phyloP scores from a whole-genome alignment of 64 coral and sea anemone genomes.

The Orbicella faveolata region DNA sequence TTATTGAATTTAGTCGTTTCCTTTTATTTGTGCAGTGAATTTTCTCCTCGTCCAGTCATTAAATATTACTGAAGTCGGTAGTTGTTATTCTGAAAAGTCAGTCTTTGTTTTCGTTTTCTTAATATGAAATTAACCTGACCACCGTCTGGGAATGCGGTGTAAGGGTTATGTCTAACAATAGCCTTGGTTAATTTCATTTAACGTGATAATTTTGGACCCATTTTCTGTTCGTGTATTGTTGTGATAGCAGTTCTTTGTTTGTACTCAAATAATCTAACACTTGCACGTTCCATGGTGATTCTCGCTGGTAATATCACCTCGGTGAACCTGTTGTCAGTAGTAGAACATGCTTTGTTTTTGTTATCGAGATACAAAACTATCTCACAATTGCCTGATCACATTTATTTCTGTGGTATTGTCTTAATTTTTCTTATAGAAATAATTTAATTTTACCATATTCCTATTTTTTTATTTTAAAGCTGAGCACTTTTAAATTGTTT shows the following conservation, averaged over 20 bases:
- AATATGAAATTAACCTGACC: not conserved
- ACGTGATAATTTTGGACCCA: not conserved
- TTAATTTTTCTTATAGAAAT: not conserved
- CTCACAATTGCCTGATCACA: too few relatives aligned
- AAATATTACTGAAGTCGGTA: constrained; percentile 25
- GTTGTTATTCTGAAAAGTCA: not conserved
- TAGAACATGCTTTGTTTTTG: too few relatives aligned
- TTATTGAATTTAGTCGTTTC: not conserved
- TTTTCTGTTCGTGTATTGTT: not conserved
- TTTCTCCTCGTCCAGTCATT: constrained; percentile 1
- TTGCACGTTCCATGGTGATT: not conserved
- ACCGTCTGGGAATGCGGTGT: not conserved
- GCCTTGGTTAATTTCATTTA: not conserved
- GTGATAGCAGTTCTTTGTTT: not conserved
- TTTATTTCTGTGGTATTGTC: too few relatives aligned
- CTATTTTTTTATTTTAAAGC: not conserved
- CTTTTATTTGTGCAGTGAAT: not conserved
- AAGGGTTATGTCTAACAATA: not conserved
- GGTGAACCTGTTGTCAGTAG: too few relatives aligned
- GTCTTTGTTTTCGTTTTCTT: constrained; percentile 15
- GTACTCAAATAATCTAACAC: not conserved
- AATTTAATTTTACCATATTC: not conserved
- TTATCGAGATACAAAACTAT: too few relatives aligned
- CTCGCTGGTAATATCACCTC: not conserved
- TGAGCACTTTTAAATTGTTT: not conserved